phyloP scores from a whole-genome alignment of 2,888 invertebrate genomes.

The Capitulum mitella region DNA sequence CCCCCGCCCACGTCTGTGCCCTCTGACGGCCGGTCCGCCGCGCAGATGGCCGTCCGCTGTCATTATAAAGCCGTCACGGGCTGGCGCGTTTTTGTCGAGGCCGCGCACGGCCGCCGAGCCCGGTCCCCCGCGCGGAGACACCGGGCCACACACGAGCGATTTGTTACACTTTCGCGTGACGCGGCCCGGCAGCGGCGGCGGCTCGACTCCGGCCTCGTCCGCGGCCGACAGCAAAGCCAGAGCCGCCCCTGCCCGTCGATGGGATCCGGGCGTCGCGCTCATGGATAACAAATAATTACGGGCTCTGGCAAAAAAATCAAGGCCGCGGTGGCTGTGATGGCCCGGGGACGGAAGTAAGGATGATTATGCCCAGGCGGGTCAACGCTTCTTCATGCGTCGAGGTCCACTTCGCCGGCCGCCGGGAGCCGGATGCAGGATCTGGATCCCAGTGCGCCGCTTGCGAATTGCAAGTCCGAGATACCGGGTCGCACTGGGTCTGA shows the following conservation, averaged over 20 bases:
- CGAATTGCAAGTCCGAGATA: neutral
- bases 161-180: constrained; percentile 17
- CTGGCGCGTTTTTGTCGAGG: neutral
- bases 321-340: neutral
- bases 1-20: too few relatives aligned
- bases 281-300: constrained; percentile 21
- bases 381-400: neutral
- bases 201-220: neutral
- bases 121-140: neutral
- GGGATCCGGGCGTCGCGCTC: neutral
- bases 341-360: neutral
- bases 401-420: too few relatives aligned
- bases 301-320: constrained; percentile 21
- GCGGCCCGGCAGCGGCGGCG: neutral
- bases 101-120: neutral
- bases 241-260: neutral
- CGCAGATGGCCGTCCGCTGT: constrained; percentile 15
- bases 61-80: constrained; percentile 19
- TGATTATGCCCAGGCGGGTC: neutral
- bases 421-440: too few relatives aligned
- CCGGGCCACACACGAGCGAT: constrained; percentile 19
- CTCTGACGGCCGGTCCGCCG: neutral
- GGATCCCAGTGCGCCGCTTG: neutral
- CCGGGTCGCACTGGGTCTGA: too few relatives aligned
- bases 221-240: neutral